phyloP scores from a whole-genome alignment of 1,140 invertebrate species.

The Lepidotrigona ventralis region DNA sequence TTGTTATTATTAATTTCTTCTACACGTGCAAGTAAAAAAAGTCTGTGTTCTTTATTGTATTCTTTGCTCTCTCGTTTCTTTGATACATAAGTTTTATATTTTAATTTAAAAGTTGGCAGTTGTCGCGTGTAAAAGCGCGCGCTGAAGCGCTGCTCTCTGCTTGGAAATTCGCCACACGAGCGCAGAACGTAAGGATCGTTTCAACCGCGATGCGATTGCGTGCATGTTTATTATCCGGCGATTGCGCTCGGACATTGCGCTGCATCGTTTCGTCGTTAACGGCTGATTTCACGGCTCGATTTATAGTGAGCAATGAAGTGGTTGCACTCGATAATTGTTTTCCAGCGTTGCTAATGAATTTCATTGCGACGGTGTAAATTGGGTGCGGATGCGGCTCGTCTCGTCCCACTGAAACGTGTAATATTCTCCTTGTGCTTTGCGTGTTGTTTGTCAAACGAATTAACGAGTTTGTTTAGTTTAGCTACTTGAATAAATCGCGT shows the following conservation, averaged over 20 bases:
- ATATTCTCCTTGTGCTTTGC: background rate
- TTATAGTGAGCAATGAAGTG: slow-evolving; percentile 15
- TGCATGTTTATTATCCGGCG: slow-evolving; percentile 12
- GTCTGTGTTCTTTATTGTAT: too few relatives aligned
- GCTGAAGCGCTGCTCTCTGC: background rate
- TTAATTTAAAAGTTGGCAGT: too few relatives aligned
- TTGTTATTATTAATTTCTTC: too few relatives aligned
- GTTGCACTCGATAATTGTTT: slow-evolving; percentile 21
- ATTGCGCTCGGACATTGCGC: slow-evolving; percentile 9
- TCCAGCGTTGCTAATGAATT: slow-evolving; percentile 16
- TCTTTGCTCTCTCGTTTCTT: too few relatives aligned
- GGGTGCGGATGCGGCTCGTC: background rate
- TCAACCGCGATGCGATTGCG: background rate
- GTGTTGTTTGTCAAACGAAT: background rate
- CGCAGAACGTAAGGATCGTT: background rate
- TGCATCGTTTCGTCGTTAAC: slow-evolving; percentile 16
- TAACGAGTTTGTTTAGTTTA: background rate
- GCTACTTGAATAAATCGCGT: background rate
- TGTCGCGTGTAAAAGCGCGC: background rate
- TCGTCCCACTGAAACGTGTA: background rate
- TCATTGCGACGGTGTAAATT: background rate
- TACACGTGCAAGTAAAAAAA: too few relatives aligned
- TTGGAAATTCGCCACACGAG: background rate
- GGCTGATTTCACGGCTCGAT: slow-evolving; percentile 16
- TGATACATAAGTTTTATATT: background rate